Evolutionary conservation across 2,113 vertebrate species (phyloP), one percentile per base, ranked within the genome.

Genomic region (Micromys minutus): DNA sequence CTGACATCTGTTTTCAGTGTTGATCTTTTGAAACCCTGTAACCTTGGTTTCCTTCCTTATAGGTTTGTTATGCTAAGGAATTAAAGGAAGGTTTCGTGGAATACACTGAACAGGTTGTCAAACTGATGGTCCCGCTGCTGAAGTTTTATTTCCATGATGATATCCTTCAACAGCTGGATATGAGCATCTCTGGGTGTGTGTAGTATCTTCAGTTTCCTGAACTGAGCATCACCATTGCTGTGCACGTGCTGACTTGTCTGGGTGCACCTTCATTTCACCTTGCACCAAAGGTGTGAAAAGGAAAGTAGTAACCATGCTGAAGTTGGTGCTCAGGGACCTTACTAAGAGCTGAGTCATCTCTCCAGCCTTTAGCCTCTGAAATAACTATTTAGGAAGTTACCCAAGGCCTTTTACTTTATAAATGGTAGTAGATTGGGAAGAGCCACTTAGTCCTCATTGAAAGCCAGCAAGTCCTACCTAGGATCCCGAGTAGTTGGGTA

Each of bases 141-240:
- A 99, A 99, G 96, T 99, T 99, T 97, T 99, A 99, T 97, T 99
- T 99, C 97, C 99, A 99, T 0, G 99, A 99, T 98, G 99, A 99
- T 99, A 99, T 99, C 99, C 99, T 99, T 95, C 0, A 12, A 63
- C 42, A 76, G 89, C 59, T 74, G 1, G 76, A 50, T 13, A 26
- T 5, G 86, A 72, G 15, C 8, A 5, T 71, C 10, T 95, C 63
- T 63, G 77, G 55, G 29, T 87, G 72, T 69, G 36, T 81, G 0
- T 22, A n/a, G 11, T 36, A 39, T 57, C 16, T 13, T 4, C 2
- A 36, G 19, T n/a, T 7, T 7, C 79, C 79, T 26, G 52, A 55
- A 8, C 4, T 80, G 45, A 39, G 16, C 2, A 2, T 74, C 11
- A 72, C 71, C 22, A 6, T 87, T 89, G 16, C 16, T 65, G 15